Evolutionary conservation across 2,888 invertebrate species (phyloP).

Genomic region (Tricholauxania praeusta): DNA sequence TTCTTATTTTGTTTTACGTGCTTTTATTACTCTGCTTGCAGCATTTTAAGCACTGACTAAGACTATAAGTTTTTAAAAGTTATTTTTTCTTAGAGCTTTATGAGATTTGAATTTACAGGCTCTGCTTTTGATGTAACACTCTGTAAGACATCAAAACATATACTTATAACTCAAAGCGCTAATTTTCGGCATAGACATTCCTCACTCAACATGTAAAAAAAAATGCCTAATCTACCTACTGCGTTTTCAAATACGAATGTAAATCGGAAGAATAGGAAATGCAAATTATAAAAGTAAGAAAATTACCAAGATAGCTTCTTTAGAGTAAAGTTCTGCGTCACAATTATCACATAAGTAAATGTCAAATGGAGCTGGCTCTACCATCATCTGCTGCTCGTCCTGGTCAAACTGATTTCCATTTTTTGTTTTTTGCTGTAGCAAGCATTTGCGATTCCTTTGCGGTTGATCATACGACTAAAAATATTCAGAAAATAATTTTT

Average conservation of each 20-base stretch:
- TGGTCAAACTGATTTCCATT: constrained; percentile 54
- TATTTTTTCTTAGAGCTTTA: no score
- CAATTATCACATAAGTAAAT: constrained; percentile 82
- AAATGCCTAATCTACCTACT: no score
- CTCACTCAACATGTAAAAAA: no score
- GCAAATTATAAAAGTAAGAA: constrained; percentile 1
- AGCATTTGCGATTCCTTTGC: constrained; percentile 66
- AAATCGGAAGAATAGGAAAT: background rate
- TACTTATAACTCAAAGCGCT: no score
- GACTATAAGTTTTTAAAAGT: no score
- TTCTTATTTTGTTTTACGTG: no score
- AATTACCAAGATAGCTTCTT: constrained; percentile 71
- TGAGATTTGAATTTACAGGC: no score
- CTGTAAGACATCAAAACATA: no score
- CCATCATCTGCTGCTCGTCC: constrained; percentile 69
- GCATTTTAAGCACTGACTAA: no score
- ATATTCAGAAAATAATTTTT: background rate
- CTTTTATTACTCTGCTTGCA: no score
- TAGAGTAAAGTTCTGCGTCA: constrained; percentile 78
- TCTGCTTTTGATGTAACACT: no score
- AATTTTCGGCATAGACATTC: no score
- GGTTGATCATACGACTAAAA: constrained; percentile 66
- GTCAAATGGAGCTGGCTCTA: constrained; percentile 73
- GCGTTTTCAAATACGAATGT: background rate
- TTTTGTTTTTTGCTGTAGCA: constrained; percentile 68